These are phyloP conservation scores for Anodontia alba DNA, from an alignment of 2,888 invertebrate genomes.

Conservation along the genomic window DNA sequence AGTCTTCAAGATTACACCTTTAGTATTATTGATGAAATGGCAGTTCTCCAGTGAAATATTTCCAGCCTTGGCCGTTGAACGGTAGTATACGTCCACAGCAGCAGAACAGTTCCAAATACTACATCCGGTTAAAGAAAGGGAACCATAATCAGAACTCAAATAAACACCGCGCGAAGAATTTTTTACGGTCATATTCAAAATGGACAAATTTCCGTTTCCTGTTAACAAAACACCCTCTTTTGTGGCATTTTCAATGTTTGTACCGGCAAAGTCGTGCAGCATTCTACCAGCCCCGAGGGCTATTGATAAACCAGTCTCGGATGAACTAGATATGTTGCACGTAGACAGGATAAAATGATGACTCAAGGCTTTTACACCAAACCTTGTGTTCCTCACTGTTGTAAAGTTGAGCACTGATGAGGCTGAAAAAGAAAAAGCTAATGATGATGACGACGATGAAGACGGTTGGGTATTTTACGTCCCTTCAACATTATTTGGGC, in stretches of 20 bases:
- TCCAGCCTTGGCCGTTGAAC: not conserved
- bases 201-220: not conserved
- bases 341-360: not conserved
- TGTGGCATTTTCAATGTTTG: not conserved
- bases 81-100: not conserved
- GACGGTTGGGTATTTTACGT: too few species aligned
- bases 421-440: not conserved
- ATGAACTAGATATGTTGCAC: not conserved
- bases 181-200: not conserved
- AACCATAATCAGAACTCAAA: not conserved
- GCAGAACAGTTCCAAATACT: not conserved
- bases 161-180: constrained; percentile 4
- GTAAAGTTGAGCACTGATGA: not conserved
- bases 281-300: not conserved
- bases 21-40: not conserved
- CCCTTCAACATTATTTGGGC: too few species aligned
- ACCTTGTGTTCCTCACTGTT: not conserved
- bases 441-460: too few species aligned
- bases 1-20: not conserved
- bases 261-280: not conserved
- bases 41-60: constrained; percentile 21
- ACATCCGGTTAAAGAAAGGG: not conserved
- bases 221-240: not conserved
- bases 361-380: not conserved
- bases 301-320: not conserved